Evolutionary conservation across 2,888 invertebrate species (phyloP).

Genomic region (Nomada hirtipes): DNA sequence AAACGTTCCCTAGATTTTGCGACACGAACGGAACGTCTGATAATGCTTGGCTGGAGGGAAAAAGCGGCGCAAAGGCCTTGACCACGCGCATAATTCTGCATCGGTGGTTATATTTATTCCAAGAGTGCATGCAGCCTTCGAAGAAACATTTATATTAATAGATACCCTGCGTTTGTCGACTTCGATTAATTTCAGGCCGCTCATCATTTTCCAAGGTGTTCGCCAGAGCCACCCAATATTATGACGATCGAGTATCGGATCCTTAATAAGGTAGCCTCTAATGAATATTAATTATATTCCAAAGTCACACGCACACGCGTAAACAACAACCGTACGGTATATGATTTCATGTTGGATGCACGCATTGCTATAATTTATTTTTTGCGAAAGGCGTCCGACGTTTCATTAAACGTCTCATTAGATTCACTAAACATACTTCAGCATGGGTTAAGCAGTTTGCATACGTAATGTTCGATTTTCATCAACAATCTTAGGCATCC

Average conservation of each 20-base stretch:
- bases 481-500: neutral
- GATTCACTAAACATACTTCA: slow-evolving; percentile 22
- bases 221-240: slow-evolving; percentile 10
- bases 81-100: slow-evolving; percentile 44
- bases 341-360: slow-evolving; percentile 3
- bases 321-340: neutral
- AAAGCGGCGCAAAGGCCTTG: slow-evolving; percentile 49
- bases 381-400: slow-evolving; percentile 20
- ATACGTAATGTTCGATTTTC: neutral
- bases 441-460: neutral
- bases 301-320: neutral
- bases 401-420: slow-evolving; percentile 48
- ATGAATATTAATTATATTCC: slow-evolving; percentile 59
- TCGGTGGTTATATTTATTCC: slow-evolving; percentile 62
- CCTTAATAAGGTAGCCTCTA: slow-evolving; percentile 55
- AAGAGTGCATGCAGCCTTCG: slow-evolving; percentile 34
- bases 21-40: slow-evolving; percentile 13
- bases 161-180: slow-evolving; percentile 26
- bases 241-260: slow-evolving; percentile 40
- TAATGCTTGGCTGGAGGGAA: neutral
- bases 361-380: slow-evolving; percentile 31
- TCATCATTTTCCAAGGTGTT: slow-evolving; percentile 42
- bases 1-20: neutral
- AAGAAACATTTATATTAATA: slow-evolving; percentile 53
- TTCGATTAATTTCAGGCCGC: slow-evolving; percentile 57